These are phyloP conservation scores for Seriola aureovittata DNA, from an alignment of 2,113 vertebrate species.

Conservation along the genomic window DNA sequence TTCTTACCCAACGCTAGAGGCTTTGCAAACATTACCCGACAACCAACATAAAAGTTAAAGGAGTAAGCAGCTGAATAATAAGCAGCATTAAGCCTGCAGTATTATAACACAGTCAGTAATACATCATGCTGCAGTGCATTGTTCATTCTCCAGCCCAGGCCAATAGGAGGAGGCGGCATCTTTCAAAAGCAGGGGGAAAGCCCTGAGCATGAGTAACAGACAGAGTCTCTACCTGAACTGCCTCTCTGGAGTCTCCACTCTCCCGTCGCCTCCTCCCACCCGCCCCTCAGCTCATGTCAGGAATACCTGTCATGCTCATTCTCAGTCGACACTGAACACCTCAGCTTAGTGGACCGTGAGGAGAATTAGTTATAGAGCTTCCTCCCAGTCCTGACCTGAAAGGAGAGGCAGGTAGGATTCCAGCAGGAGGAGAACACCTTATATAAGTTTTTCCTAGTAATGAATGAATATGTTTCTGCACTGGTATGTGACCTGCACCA, in stretches of 20 bases:
- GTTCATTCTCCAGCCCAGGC: conserved; percentile 41
- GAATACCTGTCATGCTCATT: conserved; percentile 48
- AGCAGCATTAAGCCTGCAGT: conserved; percentile 27
- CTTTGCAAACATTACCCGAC: conserved; percentile 34
- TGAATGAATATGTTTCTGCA: neutral
- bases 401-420: conserved; percentile 14
- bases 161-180: conserved; percentile 62
- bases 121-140: conserved; percentile 22
- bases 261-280: conserved; percentile 15
- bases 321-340: conserved; percentile 48
- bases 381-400: conserved; percentile 33
- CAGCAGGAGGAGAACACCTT: neutral
- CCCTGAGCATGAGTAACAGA: conserved; percentile 46
- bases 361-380: conserved; percentile 23
- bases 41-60: conserved; percentile 23
- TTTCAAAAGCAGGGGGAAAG: conserved; percentile 72
- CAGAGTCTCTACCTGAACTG: conserved; percentile 37
- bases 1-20: conserved; percentile 30
- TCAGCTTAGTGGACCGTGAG: conserved; percentile 36
- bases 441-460: neutral
- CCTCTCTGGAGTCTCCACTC: conserved; percentile 19
- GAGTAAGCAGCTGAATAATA: conserved; percentile 36
- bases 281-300: conserved; percentile 41
- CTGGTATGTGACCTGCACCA: conserved; percentile 21
- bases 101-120: conserved; percentile 31